These are phyloP conservation scores for Caenorhabditis sinica DNA, from an alignment of 2,888 invertebrate genomes.

Conservation along the genomic window DNA sequence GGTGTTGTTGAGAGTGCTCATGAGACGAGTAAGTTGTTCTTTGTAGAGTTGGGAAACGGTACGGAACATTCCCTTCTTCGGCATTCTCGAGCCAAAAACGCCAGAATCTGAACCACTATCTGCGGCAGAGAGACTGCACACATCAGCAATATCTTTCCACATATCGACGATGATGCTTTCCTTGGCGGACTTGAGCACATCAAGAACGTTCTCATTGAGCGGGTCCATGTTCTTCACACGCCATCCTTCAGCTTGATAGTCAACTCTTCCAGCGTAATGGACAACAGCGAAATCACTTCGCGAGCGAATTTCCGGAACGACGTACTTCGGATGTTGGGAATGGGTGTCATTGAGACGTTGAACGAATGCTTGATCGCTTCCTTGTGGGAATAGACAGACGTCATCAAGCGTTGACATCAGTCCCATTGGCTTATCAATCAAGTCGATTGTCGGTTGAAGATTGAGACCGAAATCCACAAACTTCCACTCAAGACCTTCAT, in stretches of 20 bases:
- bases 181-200: constrained; percentile 93
- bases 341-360: constrained; percentile 96
- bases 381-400: constrained; percentile 99
- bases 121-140: constrained; percentile 69
- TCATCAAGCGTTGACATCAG: constrained; percentile 98
- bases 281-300: constrained; percentile 92
- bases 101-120: constrained; percentile 87
- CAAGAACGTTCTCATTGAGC: constrained; percentile 98
- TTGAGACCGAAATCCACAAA: constrained; percentile 99
- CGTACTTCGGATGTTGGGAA: constrained; percentile 96
- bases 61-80: constrained; percentile 92
- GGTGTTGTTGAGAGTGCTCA: constrained; percentile 92
- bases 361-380: constrained; percentile 98
- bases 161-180: constrained; percentile 96
- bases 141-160: constrained; percentile 91
- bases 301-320: constrained; percentile 86
- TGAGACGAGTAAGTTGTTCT: constrained; percentile 96
- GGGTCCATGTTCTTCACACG: constrained; percentile 99
- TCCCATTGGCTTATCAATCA: constrained; percentile 99
- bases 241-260: constrained; percentile 98
- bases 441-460: constrained; percentile 97
- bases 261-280: constrained; percentile 87
- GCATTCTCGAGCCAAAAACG: constrained; percentile 91
- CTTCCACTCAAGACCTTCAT: constrained; percentile 99
- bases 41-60: constrained; percentile 97